Conservation (phyloP, 2,113 vertebrate species). For the Dipodomys stephensi region DNA sequence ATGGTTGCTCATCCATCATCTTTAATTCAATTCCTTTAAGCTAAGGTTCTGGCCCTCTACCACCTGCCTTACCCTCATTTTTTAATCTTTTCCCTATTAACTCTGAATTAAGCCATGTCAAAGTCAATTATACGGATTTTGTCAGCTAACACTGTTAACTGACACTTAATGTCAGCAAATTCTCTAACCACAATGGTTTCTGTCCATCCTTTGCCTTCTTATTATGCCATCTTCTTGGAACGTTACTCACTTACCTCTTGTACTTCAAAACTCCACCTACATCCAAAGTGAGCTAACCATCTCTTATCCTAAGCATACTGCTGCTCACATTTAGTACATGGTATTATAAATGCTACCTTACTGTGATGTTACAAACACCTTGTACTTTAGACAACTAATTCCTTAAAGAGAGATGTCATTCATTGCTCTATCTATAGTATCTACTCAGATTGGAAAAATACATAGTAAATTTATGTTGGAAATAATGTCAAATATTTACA, state of each 20-base stretch:
- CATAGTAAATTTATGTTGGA: slow-evolving; percentile 21
- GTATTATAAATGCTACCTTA: slow-evolving; percentile 29
- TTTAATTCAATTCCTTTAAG: background rate
- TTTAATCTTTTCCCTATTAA: background rate
- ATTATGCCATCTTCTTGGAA: background rate
- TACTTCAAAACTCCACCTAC: slow-evolving; percentile 29
- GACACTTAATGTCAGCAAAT: background rate
- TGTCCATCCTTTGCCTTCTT: background rate
- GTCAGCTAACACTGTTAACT: background rate
- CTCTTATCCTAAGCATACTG: slow-evolving; percentile 7
- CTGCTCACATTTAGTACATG: background rate
- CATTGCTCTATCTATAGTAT: background rate
- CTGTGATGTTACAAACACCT: background rate
- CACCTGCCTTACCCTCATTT: slow-evolving; percentile 1
- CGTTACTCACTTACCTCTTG: background rate
- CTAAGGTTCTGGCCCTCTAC: background rate
- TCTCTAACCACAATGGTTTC: slow-evolving; percentile 21
- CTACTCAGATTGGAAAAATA: background rate
- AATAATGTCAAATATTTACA: slow-evolving; percentile 41
- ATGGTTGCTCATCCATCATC: background rate
- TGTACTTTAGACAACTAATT: slow-evolving; percentile 9
- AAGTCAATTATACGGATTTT: background rate
- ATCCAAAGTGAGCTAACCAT: background rate
- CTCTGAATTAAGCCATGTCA: background rate
- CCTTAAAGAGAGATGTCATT: slow-evolving; percentile 11